Conservation (phyloP, 2,113 vertebrate genomes). For the Ardeotis arabs region DNA sequence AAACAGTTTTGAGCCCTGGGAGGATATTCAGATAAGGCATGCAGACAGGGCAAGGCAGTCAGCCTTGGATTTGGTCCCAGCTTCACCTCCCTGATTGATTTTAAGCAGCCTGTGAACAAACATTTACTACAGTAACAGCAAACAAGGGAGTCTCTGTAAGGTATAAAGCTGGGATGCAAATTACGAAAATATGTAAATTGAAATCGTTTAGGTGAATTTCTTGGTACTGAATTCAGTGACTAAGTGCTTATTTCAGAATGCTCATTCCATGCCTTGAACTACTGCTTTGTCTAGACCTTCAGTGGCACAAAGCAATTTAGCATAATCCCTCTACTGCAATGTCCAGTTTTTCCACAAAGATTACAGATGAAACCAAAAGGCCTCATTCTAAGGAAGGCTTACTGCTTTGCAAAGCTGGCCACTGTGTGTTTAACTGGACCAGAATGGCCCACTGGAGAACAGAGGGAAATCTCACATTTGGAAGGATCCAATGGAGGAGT, state of each 20-base stretch:
- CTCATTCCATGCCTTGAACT: conserved; percentile 39
- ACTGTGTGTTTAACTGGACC: conserved; percentile 10
- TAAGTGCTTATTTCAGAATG: conserved; percentile 48
- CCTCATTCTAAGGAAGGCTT: conserved; percentile 58
- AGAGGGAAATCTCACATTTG: conserved; percentile 44
- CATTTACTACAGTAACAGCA: conserved; percentile 43
- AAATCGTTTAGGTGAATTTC: conserved; percentile 54
- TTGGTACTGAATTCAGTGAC: conserved; percentile 32
- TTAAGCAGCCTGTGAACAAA: conserved; percentile 62
- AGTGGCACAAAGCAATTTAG: conserved; percentile 47
- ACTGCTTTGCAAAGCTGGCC: conserved; percentile 31
- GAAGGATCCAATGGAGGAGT: conserved; percentile 5
- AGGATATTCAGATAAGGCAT: not conserved
- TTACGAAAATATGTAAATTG: conserved; percentile 63
- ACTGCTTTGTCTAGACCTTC: conserved; percentile 46
- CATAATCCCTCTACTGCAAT: conserved; percentile 70
- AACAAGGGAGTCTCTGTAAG: conserved; percentile 65
- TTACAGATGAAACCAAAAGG: conserved; percentile 45
- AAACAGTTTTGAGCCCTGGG: not conserved
- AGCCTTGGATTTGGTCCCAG: conserved; percentile 41
- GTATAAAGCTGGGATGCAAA: conserved; percentile 53
- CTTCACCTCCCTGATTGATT: conserved; percentile 34
- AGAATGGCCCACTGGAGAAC: conserved; percentile 16
- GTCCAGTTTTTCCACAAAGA: conserved; percentile 58
- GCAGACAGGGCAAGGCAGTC: conserved; percentile 9